phyloP scores from a whole-genome alignment of 2,888 invertebrate species.

The Chrysolina oricalcia region DNA sequence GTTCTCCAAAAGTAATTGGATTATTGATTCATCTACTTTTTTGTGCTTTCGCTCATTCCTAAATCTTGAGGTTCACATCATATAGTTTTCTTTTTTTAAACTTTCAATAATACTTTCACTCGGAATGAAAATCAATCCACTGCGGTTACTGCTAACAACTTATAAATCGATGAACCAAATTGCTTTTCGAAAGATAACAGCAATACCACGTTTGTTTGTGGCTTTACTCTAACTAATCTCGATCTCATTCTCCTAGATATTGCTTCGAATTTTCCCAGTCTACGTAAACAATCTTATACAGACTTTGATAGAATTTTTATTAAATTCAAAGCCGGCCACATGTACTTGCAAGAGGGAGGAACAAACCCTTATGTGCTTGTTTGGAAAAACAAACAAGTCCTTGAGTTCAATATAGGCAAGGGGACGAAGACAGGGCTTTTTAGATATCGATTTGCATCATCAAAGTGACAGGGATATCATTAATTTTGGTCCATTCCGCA shows the following conservation, averaged over 20 bases:
- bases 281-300: slow-evolving; percentile 48
- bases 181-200: not conserved
- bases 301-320: slow-evolving; percentile 51
- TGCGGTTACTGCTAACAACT: not conserved
- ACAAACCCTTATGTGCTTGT: not conserved
- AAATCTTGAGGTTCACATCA: too few species aligned
- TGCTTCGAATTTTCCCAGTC: slow-evolving; percentile 45
- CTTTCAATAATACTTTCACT: not conserved
- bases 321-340: slow-evolving; percentile 45
- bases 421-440: not conserved
- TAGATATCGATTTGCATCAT: too few species aligned
- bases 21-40: too few species aligned
- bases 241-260: slow-evolving; percentile 37
- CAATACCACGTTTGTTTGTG: slow-evolving; percentile 13
- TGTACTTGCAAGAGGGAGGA: slow-evolving; percentile 3
- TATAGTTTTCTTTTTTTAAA: not conserved
- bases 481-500: too few species aligned
- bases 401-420: slow-evolving; percentile 14
- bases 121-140: not conserved
- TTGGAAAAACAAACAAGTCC: slow-evolving; percentile 36
- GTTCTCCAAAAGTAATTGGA: too few species aligned
- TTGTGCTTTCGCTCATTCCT: too few species aligned
- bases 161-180: not conserved
- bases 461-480: too few species aligned
- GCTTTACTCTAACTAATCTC: slow-evolving; percentile 25